These are phyloP conservation scores for Drosophila koepferae DNA, from an alignment of 2,888 invertebrate genomes.

Conservation along the genomic window DNA sequence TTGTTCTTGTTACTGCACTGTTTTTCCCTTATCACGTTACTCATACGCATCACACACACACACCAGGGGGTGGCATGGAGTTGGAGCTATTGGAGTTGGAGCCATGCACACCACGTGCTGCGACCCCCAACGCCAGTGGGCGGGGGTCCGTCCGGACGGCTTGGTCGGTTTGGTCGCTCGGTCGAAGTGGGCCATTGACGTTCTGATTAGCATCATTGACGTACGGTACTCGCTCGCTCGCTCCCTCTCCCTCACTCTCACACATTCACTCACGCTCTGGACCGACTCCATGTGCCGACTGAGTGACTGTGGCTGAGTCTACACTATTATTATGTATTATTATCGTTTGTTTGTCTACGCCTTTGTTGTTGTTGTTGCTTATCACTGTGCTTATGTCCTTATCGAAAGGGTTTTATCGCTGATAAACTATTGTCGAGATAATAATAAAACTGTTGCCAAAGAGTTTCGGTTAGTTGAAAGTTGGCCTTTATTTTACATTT, in stretches of 20 bases:
- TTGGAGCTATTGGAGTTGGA: slow-evolving; percentile 48
- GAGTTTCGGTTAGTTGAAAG: slow-evolving; percentile 51
- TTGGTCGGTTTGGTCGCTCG: background rate
- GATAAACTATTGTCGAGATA: slow-evolving; percentile 76
- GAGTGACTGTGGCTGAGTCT: slow-evolving; percentile 39
- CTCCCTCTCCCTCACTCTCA: background rate
- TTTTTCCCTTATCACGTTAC: slow-evolving; percentile 60
- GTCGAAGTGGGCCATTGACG: slow-evolving; percentile 50
- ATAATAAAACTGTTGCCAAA: slow-evolving; percentile 60
- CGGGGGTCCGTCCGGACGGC: background rate
- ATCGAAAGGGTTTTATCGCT: slow-evolving; percentile 71
- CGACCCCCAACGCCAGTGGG: slow-evolving; percentile 46
- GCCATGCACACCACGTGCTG: slow-evolving; percentile 71
- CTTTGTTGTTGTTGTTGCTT: slow-evolving; percentile 47
- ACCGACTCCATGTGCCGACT: slow-evolving; percentile 31
- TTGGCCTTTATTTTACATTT: slow-evolving; percentile 7
- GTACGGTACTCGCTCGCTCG: slow-evolving; percentile 33
- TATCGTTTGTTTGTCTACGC: slow-evolving; percentile 75
- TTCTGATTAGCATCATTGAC: slow-evolving; percentile 70
- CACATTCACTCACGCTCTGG: slow-evolving; percentile 42
- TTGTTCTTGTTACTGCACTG: slow-evolving; percentile 25
- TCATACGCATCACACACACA: slow-evolving; percentile 31
- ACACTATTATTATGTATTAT: slow-evolving; percentile 74
- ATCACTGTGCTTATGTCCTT: slow-evolving; percentile 75
- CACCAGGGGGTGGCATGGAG: slow-evolving; percentile 64